phyloP scores from a whole-genome alignment of 2,888 invertebrate genomes.

The Parnassius apollo region DNA sequence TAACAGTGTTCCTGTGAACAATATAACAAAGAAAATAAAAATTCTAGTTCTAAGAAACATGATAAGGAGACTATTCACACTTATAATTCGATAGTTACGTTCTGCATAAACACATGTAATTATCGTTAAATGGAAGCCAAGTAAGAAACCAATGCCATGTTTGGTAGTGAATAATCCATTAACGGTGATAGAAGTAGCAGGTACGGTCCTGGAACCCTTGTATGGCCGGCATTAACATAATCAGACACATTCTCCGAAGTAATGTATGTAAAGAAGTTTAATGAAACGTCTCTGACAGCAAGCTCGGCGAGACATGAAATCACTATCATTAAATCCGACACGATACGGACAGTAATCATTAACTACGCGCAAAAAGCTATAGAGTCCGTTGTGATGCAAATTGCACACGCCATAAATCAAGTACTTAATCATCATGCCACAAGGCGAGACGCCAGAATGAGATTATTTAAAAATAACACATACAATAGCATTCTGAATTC shows the following conservation, averaged over 20 bases:
- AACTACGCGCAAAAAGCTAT: slow-evolving; percentile 73
- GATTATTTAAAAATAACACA: slow-evolving; percentile 76
- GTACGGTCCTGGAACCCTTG: slow-evolving; percentile 57
- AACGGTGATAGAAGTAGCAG: slow-evolving; percentile 59
- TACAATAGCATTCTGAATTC: slow-evolving; percentile 42
- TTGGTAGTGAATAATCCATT: slow-evolving; percentile 67
- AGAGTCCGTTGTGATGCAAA: slow-evolving; percentile 74
- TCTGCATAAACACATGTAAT: slow-evolving; percentile 41
- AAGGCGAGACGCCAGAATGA: slow-evolving; percentile 69
- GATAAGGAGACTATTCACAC: slow-evolving; percentile 26
- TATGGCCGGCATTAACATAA: slow-evolving; percentile 69
- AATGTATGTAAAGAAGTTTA: slow-evolving; percentile 76
- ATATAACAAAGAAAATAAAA: slow-evolving; percentile 33
- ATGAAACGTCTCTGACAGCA: slow-evolving; percentile 74
- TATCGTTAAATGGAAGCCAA: slow-evolving; percentile 40
- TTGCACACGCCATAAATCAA: slow-evolving; percentile 79
- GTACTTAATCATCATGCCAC: slow-evolving; percentile 73
- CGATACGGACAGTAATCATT: slow-evolving; percentile 79
- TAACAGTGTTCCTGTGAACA: slow-evolving; percentile 36
- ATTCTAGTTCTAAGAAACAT: slow-evolving; percentile 18
- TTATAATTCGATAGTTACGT: slow-evolving; percentile 34
- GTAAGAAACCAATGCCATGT: slow-evolving; percentile 44
- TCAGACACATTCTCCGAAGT: slow-evolving; percentile 75
- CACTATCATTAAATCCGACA: slow-evolving; percentile 78
- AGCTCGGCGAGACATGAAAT: slow-evolving; percentile 76